A percentile compares a stretch with the other conserved stretches of the same genome.
phyloP scores from a whole-genome alignment of 2,797 vertebrate genomes.

The Pteropus rufus region DNA sequence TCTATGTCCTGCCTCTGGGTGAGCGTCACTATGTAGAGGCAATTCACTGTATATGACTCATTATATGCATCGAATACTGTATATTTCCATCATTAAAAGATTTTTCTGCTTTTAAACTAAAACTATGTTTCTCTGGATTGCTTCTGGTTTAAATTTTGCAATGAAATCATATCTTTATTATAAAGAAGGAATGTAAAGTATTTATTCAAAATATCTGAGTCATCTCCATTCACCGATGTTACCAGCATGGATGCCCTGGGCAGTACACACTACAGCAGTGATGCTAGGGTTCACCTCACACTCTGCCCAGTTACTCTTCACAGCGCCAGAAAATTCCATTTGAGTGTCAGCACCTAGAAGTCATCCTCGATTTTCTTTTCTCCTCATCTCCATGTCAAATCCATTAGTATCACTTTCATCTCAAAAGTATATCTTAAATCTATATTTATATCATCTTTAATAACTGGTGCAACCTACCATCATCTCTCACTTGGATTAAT shows the following conservation, averaged over 20 bases:
- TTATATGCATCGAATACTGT: not conserved
- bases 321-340: not conserved
- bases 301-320: not conserved
- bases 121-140: not conserved
- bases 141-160: not conserved
- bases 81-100: not conserved
- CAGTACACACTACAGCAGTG: fast-evolving
- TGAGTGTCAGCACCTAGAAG: not conserved
- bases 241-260: not conserved
- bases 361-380: not conserved
- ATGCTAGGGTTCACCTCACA: not conserved
- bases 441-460: not conserved
- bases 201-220: not conserved
- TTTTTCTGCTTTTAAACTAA: constrained; percentile 12
- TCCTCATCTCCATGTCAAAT: not conserved
- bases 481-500: not conserved
- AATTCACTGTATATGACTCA: not conserved
- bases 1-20: not conserved
- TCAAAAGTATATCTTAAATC: not conserved
- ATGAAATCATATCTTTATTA: not conserved
- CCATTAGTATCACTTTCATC: not conserved
- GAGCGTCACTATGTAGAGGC: not conserved
- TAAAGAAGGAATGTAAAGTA: not conserved
- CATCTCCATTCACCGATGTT: not conserved
- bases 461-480: not conserved